phyloP scores from a whole-genome alignment of 1,140 invertebrate genomes.

The Anastrepha ludens region DNA sequence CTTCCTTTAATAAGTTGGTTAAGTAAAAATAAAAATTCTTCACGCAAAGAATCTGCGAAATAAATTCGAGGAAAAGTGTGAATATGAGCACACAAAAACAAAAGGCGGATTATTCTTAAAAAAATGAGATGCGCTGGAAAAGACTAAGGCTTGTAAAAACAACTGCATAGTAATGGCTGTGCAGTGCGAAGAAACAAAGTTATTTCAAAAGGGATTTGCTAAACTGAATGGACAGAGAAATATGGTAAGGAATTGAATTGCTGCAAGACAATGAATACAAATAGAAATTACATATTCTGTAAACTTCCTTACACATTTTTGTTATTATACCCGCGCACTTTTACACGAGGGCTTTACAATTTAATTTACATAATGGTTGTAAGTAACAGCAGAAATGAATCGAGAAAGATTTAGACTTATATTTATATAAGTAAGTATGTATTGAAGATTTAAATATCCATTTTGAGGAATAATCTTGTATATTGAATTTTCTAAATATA shows the following conservation, averaged over 20 bases:
- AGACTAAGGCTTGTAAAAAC: neutral
- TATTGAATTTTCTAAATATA: too few relatives aligned
- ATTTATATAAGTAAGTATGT: neutral
- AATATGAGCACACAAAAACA: neutral
- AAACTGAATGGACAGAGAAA: too few relatives aligned
- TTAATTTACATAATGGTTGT: neutral
- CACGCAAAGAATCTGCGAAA: neutral
- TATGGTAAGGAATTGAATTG: too few relatives aligned
- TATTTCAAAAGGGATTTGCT: neutral
- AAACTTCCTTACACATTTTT: too few relatives aligned
- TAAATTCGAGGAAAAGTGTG: neutral
- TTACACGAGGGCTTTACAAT: too few relatives aligned
- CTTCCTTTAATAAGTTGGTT: neutral
- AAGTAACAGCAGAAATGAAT: neutral
- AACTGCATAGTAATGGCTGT: neutral
- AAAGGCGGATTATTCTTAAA: neutral
- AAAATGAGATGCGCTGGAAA: neutral
- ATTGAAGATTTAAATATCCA: neutral
- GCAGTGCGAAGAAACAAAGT: neutral
- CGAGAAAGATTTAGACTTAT: neutral
- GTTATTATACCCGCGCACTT: too few relatives aligned
- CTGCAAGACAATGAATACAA: too few relatives aligned
- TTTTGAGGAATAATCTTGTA: too few relatives aligned
- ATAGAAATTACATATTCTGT: too few relatives aligned
- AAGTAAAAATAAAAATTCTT: neutral